Evolutionary conservation across 1,140 invertebrate species (phyloP), one percentile per base, ranked within the genome.

Genomic region (Panagrolaimus sp.): DNA sequence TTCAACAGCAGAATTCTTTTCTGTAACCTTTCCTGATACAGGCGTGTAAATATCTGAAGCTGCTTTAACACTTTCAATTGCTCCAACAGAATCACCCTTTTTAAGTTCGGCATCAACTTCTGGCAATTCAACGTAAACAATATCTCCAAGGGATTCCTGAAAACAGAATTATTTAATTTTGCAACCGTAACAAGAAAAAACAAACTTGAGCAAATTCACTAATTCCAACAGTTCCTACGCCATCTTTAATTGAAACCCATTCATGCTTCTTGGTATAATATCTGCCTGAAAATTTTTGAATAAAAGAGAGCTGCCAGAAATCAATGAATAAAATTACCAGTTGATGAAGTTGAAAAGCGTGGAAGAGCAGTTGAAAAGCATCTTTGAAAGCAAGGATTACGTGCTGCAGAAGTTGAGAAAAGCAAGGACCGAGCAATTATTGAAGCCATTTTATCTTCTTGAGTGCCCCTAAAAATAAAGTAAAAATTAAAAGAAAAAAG

Each of bases 21-120:
- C 92, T 2, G 88, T 86, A 3, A 98, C 89, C 80, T 88, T 89
- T 28, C 95, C 95, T 62, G 89, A 90, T 0, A 96, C 88, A 2
- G 95, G 95, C 73, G 90, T 90, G 83, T 92, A 96, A 6, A 98
- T 85, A 86, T 98, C 95, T 83, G 91, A 95, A 58, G 52, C 52
- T 17, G 94, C 94, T 85, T 98, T 98, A 0, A 98, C 94, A 85
- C 93, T 96, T 85, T 98, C 95, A 66, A 98, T 84, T 4, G 93
- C 92, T 8, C 93, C 93, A 84, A 91, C 93, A 86, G 94, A 63
- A 15, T 78, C 71, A 21, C 75, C 76, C 47, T 67, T 52, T 28
- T 38, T 43, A 26, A 77, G 32, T 63, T 82, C 78, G 32, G 87
- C 86, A 32, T 89, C 90, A 26, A 89, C 85, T 67, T 94, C 91